Percentiles rank a stretch among this genome's conserved stretches.
Evolutionary conservation across 2,113 vertebrate genomes (phyloP).

Genomic region (Chionis minor): DNA sequence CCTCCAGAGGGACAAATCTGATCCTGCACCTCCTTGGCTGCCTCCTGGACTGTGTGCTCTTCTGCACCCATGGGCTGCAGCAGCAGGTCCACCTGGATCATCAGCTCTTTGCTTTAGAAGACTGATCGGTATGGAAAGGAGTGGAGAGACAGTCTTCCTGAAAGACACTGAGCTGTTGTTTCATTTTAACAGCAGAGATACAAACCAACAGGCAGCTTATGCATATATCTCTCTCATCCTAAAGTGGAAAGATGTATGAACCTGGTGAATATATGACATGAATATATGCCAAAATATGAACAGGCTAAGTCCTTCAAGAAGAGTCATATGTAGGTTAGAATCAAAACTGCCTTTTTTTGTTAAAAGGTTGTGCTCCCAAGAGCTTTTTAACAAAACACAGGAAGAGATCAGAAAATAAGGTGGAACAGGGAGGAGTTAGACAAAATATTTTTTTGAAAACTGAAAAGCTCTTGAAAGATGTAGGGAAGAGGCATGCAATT

Average conservation of each 20-base stretch:
- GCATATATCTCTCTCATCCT: background rate
- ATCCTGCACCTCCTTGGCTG: background rate
- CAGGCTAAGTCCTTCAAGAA: background rate
- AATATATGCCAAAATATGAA: background rate
- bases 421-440: background rate
- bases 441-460: background rate
- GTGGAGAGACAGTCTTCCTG: background rate
- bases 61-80: background rate
- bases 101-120: background rate
- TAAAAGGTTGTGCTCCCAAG: background rate
- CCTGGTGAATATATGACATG: background rate
- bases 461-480: background rate
- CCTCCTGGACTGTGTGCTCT: background rate
- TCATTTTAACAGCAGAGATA: background rate
- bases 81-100: background rate
- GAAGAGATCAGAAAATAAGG: background rate
- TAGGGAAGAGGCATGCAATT: background rate
- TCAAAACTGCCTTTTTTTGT: background rate
- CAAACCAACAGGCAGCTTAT: background rate
- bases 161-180: background rate
- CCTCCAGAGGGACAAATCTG: background rate
- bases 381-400: background rate
- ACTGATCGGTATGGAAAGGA: background rate
- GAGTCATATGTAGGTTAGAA: background rate
- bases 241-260: background rate